Conservation (phyloP, 2,888 invertebrate genomes). For the Atethmia centrago region DNA sequence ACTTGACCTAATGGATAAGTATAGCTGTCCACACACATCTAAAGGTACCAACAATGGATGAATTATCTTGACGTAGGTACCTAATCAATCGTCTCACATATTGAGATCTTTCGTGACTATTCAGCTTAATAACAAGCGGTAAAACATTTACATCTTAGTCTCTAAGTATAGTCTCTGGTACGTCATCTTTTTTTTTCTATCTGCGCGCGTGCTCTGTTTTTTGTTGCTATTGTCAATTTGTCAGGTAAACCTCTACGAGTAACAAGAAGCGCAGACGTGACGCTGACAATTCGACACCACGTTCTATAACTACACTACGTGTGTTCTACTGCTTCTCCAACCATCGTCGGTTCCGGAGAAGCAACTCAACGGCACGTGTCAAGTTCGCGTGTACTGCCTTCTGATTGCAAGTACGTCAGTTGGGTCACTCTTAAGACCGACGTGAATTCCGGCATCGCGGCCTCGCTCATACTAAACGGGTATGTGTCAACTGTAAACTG, state of each 20-base stretch:
- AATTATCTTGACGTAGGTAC: conserved; percentile 20
- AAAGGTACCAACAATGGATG: conserved; percentile 16
- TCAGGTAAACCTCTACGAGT: conserved; percentile 37
- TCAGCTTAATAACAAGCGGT: neutral
- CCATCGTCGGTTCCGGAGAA: conserved; percentile 17
- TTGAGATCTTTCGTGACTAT: conserved; percentile 8
- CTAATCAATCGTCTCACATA: neutral
- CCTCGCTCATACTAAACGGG: conserved; percentile 7
- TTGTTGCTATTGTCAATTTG: conserved; percentile 50
- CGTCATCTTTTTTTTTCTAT: neutral
- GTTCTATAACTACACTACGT: conserved; percentile 1
- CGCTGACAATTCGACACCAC: conserved; percentile 4
- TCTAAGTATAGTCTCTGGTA: conserved; percentile 24
- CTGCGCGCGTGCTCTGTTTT: conserved; percentile 6
- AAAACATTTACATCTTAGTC: neutral
- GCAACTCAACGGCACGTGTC: conserved; percentile 10
- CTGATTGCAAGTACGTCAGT: conserved; percentile 35
- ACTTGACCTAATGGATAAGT: conserved; percentile 16
- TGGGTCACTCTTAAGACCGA: neutral
- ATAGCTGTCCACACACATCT: conserved; percentile 1
- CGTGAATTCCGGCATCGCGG: neutral
- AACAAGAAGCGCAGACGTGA: conserved; percentile 4
- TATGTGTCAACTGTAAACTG: conserved; percentile 31
- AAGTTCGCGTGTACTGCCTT: conserved; percentile 1
- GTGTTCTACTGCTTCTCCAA: conserved; percentile 17